Evolutionary conservation across 2,113 vertebrate species (phyloP).

Genomic region (Apodemus speciosus): DNA sequence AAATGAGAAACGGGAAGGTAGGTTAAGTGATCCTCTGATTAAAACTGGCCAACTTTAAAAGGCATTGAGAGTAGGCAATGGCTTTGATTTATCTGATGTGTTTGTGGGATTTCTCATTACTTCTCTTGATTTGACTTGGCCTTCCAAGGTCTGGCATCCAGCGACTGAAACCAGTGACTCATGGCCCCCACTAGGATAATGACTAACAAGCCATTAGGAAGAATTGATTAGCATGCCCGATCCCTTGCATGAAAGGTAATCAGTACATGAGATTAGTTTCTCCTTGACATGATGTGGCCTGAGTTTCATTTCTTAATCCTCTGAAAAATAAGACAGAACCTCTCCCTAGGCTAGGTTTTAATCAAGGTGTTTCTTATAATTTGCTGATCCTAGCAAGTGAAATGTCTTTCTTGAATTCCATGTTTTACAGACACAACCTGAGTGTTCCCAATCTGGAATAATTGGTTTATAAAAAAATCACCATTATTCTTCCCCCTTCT

Average conservation of each 20-base stretch:
- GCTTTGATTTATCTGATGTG: neutral
- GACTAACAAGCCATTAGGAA: slow-evolving; percentile 53
- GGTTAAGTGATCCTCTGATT: neutral
- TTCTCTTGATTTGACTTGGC: neutral
- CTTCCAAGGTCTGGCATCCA: neutral
- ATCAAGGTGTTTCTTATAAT: slow-evolving; percentile 30
- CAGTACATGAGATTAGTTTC: slow-evolving; percentile 19
- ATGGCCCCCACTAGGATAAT: neutral
- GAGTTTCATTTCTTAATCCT: slow-evolving; percentile 36
- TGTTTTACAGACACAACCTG: neutral
- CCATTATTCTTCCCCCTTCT: neutral
- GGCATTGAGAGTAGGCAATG: neutral
- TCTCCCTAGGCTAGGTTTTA: slow-evolving; percentile 22
- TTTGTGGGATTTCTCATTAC: neutral
- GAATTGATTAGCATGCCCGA: neutral
- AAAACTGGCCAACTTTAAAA: slow-evolving; percentile 23
- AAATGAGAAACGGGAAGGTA: neutral
- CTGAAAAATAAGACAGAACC: neutral
- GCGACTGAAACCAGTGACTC: slow-evolving; percentile 12
- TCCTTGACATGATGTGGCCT: neutral
- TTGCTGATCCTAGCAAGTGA: slow-evolving; percentile 3
- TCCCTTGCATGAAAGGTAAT: neutral
- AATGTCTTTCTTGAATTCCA: neutral
- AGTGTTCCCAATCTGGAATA: neutral
- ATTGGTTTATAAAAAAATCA: neutral